Base-by-base conservation (phyloP, 2,113 vertebrate species). In the Syrmaticus mikado region DNA sequence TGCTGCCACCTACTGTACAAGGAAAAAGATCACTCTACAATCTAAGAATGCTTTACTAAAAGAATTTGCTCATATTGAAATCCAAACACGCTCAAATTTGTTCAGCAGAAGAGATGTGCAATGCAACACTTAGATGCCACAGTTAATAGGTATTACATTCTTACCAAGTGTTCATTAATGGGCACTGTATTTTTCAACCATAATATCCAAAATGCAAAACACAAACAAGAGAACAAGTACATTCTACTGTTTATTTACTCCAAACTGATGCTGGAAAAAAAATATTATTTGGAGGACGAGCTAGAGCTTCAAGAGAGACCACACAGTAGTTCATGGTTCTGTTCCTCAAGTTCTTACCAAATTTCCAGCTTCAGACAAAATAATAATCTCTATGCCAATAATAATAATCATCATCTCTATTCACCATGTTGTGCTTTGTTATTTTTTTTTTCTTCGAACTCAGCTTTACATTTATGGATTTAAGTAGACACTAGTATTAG, bases 1-100 rank as follows among this genome's bases (percentile, higher is more conserved):
- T 95, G 93, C 97, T 96, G 58, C 98, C 98, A 96, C 97, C 99
- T 99, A 96, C 94, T 98, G 98, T 94, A 97, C 93, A 97, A 97
- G 95, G 38, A 91, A 93, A 91, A 92, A 43, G 19, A 94, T 67
- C 64, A 96, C 18, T 58, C 43, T 81, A 67, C 12, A 81, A 85
- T 6, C 30, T 24, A 15, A 66, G 36, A 65, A 72, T 3, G 50
- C 3, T 58, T 57, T 43, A 53, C 79, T 60, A 38, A 67, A 75
- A 84, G 10, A 67, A 81, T 52, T 13, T 40, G 6, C 17, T 62
- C 10, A 66, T 45, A 60, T 1, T 55, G 34, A 90, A 89, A 95
- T 62, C 28, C 34, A 91, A 85, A 79, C 32, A 76, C 0, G 0
- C 36, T 18, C 40, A 27, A 80, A 82, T 66, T 2, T n/a, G 17